Base-by-base conservation (phyloP, 2,888 invertebrate genomes). In the Glaucopsyche alexis region DNA sequence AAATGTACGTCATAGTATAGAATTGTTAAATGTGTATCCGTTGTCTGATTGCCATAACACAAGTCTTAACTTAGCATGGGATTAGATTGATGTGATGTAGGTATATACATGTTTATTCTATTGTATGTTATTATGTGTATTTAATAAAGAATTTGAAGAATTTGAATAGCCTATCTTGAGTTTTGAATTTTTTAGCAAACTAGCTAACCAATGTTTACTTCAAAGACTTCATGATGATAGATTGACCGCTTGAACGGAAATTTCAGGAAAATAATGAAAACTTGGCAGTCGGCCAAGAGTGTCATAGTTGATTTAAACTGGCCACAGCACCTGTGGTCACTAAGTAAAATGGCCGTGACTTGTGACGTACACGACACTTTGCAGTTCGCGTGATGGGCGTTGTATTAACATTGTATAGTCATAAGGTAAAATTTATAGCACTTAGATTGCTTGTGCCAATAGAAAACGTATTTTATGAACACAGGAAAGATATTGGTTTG, bases 261-360 rank as follows among this genome's bases (percentile, higher is more conserved):
- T 38, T 60, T 60, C 60, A 60, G 55, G 19, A 19, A 29, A 60
- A 38, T 60, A 60, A 60, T 60, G 60, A 60, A 60, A 60, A 60
- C 29, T 60, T 60, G 60, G 60, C 60, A 13, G 29, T 13, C 29
- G 13, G 29, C 60, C 60, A 60, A 29, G 29, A 13, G 29, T 60
- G 29, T 60, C 60, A 60, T 60, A 60, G 60, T 60, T 60, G 60
- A 60, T 60, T 60, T 60, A 60, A 60, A 60, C 60, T 60, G 29
- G 29, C 60, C 60, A 29, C 60, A 38, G 60, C 60, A 60, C 60
- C 60, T 60, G 60, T 60, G 38, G 38, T 55, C 60, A 16, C 29
- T 29, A 60, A 60, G 29, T 14, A 60, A 60, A 60, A 60, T 60
- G 60, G 60, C 29, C 60, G 29, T 60, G 29, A 38, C 60, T 60